These are phyloP conservation scores for Hippocampus barbouri DNA, from an alignment of 2,113 vertebrate genomes.

Conservation along the genomic window DNA sequence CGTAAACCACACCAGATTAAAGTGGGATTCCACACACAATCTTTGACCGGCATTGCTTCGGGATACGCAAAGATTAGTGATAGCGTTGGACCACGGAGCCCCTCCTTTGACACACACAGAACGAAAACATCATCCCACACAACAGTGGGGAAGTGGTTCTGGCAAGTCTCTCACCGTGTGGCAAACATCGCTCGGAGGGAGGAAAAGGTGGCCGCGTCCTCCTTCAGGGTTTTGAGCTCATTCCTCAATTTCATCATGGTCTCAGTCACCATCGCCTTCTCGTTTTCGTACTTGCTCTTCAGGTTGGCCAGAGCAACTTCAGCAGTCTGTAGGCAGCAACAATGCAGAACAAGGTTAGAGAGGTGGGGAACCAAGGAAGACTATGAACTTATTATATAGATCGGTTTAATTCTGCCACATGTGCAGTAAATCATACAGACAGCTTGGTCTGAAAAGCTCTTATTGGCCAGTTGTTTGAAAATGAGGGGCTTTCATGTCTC, in stretches of 20 bases:
- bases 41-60: constrained; percentile 76
- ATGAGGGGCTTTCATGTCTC: constrained; percentile 22
- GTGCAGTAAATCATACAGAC: constrained; percentile 1
- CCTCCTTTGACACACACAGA: constrained; percentile 4
- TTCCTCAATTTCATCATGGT: constrained; percentile 98
- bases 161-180: constrained; percentile 80
- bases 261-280: constrained; percentile 96
- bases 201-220: constrained; percentile 97
- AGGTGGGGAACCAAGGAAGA: constrained; percentile 5
- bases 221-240: constrained; percentile 95
- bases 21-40: constrained; percentile 59
- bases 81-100: constrained; percentile 29
- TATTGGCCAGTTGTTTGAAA: constrained; percentile 16
- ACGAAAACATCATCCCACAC: background rate
- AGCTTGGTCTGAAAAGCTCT: background rate
- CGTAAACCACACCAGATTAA: constrained; percentile 59
- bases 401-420: background rate
- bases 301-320: constrained; percentile 96
- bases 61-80: constrained; percentile 73
- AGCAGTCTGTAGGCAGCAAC: constrained; percentile 77
- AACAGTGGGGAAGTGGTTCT: background rate
- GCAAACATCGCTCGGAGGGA: constrained; percentile 97
- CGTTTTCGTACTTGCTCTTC: constrained; percentile 98
- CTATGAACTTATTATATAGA: background rate
- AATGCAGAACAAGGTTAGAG: constrained; percentile 32